Conservation (phyloP, 1,140 invertebrate species). For the Chrysopa pallens region DNA sequence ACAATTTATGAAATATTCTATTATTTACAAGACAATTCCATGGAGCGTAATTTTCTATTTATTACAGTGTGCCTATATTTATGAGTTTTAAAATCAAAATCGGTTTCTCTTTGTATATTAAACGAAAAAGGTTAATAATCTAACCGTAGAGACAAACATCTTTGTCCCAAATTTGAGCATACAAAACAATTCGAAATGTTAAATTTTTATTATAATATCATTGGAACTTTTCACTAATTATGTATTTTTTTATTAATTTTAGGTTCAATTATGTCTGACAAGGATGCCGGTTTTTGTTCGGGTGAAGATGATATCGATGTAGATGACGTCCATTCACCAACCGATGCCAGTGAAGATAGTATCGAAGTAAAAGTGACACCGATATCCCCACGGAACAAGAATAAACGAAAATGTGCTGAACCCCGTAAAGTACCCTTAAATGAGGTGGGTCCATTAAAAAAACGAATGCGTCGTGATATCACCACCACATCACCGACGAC, state of each 20-base stretch:
- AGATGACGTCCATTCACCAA: conserved; percentile 14
- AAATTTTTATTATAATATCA: no score
- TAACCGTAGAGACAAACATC: no score
- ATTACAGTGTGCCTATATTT: no score
- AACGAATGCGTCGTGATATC: conserved; percentile 34
- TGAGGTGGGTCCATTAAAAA: conserved; percentile 39
- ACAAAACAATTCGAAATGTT: no score
- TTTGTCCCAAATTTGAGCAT: no score
- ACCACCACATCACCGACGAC: conserved; percentile 23
- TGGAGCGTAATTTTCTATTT: no score
- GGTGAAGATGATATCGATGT: conserved; percentile 40
- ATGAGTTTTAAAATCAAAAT: no score
- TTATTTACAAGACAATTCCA: no score
- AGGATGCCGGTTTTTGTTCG: conserved; percentile 52
- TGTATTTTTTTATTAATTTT: conserved; percentile 8
- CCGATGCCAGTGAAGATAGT: conserved; percentile 53
- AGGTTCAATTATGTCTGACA: conserved; percentile 28
- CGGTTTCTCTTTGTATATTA: no score
- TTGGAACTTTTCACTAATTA: not conserved
- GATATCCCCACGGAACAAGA: conserved; percentile 37
- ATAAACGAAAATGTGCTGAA: conserved; percentile 54
- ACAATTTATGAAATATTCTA: no score
- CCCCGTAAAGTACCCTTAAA: conserved; percentile 33
- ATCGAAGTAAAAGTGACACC: conserved; percentile 44
- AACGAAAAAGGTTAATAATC: no score